These are phyloP conservation scores for Todus mexicanus DNA, from an alignment of 2,797 vertebrate genomes.

Conservation along the genomic window DNA sequence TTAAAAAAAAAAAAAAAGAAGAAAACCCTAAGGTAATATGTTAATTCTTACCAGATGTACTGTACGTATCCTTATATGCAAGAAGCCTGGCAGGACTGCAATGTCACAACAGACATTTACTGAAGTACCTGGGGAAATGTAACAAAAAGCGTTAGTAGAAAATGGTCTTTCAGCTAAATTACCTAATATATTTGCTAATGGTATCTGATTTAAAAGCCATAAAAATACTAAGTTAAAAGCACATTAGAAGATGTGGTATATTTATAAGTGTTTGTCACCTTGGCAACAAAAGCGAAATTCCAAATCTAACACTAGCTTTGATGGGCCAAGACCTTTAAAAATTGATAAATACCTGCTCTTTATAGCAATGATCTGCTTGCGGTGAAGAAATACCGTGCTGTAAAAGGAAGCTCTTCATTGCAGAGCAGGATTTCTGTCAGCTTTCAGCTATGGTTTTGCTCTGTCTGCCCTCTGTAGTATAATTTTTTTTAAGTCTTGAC, in stretches of 20 bases:
- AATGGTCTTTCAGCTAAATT: slow-evolving; percentile 86
- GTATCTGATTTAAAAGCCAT: slow-evolving; percentile 86
- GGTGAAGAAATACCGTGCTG: slow-evolving; percentile 58
- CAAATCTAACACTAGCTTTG: slow-evolving; percentile 77
- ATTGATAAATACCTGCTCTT: slow-evolving; percentile 81
- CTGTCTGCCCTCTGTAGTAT: slow-evolving; percentile 2
- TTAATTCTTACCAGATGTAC: slow-evolving; percentile 77
- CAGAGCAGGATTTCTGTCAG: slow-evolving; percentile 28
- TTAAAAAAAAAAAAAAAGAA: slow-evolving; percentile 54
- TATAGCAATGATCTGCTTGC: slow-evolving; percentile 72
- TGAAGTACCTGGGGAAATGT: slow-evolving; percentile 79
- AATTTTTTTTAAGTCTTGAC: slow-evolving; percentile 2
- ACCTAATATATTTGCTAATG: slow-evolving; percentile 86
- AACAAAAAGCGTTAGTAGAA: slow-evolving; percentile 81
- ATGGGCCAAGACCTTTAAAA: slow-evolving; percentile 82
- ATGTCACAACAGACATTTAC: slow-evolving; percentile 83
- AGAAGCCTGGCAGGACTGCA: slow-evolving; percentile 73
- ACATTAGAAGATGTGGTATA: slow-evolving; percentile 82
- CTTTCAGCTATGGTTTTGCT: slow-evolving; percentile 34
- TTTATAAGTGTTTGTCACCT: slow-evolving; percentile 86
- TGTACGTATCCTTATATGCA: slow-evolving; percentile 61
- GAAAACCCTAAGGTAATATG: slow-evolving; percentile 62
- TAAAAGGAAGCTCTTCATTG: slow-evolving; percentile 60
- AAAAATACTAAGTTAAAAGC: slow-evolving; percentile 86
- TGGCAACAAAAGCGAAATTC: slow-evolving; percentile 82